Evolutionary conservation across 2,113 vertebrate species (phyloP), one percentile per base, ranked within the genome.

Genomic region (Paralichthys olivaceus): DNA sequence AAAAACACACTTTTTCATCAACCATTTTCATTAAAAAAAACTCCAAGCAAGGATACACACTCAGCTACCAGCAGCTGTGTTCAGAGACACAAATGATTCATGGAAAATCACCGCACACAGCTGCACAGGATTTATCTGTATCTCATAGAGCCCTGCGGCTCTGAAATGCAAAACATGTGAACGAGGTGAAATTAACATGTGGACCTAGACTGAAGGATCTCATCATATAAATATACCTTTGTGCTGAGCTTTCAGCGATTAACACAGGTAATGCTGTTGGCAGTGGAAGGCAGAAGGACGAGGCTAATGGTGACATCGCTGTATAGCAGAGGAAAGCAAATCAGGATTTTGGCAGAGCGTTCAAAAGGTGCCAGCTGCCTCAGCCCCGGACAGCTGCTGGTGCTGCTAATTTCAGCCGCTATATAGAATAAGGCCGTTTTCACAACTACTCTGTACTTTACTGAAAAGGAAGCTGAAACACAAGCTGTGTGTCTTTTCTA

Each of bases 221-320:
- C 23, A 45, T 53, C 25, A 29, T 32, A 63, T 23, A 67, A 53
- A 72, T 61, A 22, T 51, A 56, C 26, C 49, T 63, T 72, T 58
- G 54, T 72, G 45, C 7, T 0, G 28, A 68, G 69, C 43, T 51
- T 55, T 73, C 47, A 63, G 54, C 20, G 65, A 69, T 73, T 77
- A 67, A 32, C 25, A 26, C 25, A 47, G 47, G 58, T 60, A 53
- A 67, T 56, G 56, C 47, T 40, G 56, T n/a, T 75, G 37, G 76
- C 79, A 74, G 69, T 23, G 55, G 0, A n/a, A n/a, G 32, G 72
- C 62, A 66, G 63, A 77, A 1, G 67, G 73, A 68, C 54, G 25
- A 83, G 79, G 85, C 79, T 87, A 90, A 92, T 80, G 83, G 84
- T 73, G 40, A 80, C 19, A 40, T 73, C 28, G 49, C 56, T 22